A percentile compares a stretch with the other conserved stretches of the same genome.
Evolutionary conservation across 1,140 invertebrate genomes (phyloP).

Genomic region (Mamestra configurata): DNA sequence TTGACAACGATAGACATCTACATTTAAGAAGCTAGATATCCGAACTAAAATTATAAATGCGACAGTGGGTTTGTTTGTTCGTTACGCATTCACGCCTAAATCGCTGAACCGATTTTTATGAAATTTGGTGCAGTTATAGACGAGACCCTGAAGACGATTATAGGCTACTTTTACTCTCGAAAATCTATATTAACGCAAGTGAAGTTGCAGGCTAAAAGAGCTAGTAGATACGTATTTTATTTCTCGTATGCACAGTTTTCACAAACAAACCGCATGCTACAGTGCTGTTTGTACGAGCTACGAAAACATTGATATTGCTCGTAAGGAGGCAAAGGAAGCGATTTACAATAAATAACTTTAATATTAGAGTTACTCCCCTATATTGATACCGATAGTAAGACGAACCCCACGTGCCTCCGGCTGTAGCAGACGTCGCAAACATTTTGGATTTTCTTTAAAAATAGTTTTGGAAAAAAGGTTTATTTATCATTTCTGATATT

Average conservation of each 20-base stretch:
- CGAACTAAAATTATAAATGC: too few relatives aligned
- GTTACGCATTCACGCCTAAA: too few relatives aligned
- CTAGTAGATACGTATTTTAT: neutral
- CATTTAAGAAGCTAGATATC: too few relatives aligned
- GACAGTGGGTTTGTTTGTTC: too few relatives aligned
- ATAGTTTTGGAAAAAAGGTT: neutral
- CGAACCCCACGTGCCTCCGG: conserved; percentile 78
- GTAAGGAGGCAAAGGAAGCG: conserved; percentile 75
- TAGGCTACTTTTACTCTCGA: too few relatives aligned
- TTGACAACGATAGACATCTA: neutral
- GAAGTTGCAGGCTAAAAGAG: too few relatives aligned
- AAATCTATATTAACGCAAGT: too few relatives aligned
- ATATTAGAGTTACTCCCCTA: conserved; percentile 85
- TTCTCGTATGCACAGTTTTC: neutral
- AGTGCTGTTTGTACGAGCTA: conserved; percentile 14
- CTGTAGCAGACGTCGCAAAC: conserved; percentile 72
- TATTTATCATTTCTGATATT: neutral
- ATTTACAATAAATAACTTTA: conserved; percentile 87
- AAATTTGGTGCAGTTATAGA: too few relatives aligned
- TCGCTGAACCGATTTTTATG: too few relatives aligned
- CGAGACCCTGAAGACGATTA: too few relatives aligned
- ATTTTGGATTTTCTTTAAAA: conserved; percentile 50
- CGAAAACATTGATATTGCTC: conserved; percentile 69
- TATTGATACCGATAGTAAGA: conserved; percentile 84
- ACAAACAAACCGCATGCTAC: conserved; percentile 24